Conservation (phyloP, 2,888 invertebrate species). For the Dorcus hopei region DNA sequence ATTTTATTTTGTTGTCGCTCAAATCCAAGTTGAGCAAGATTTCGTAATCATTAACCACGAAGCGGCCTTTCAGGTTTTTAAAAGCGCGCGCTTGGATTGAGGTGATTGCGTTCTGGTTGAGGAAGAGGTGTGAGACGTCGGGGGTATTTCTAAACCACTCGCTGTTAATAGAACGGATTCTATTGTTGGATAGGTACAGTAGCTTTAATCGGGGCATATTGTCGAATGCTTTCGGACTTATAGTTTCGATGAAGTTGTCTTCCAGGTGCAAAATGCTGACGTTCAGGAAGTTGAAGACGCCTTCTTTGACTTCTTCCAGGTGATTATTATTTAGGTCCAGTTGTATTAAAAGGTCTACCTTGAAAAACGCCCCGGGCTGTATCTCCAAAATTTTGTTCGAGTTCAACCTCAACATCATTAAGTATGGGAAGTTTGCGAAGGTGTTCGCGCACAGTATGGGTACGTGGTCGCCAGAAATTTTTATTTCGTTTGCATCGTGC, state of each 20-base stretch:
- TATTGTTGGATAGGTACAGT: conserved; percentile 33
- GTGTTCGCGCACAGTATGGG: conserved; percentile 6
- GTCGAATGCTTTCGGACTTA: conserved; percentile 33
- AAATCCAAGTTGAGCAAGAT: conserved; percentile 29
- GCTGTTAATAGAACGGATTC: conserved; percentile 29
- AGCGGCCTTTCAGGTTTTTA: conserved; percentile 30
- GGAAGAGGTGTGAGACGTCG: conserved; percentile 29
- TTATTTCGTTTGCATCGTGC: conserved; percentile 3
- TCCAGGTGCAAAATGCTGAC: conserved; percentile 30
- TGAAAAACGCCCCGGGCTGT: conserved; percentile 33
- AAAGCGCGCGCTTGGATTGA: conserved; percentile 29
- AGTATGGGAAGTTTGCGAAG: not conserved
- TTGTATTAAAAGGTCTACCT: conserved; percentile 29
- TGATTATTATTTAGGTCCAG: conserved; percentile 31
- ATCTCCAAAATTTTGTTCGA: conserved; percentile 30
- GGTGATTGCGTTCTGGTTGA: conserved; percentile 33
- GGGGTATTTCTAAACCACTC: conserved; percentile 35
- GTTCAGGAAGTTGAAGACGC: conserved; percentile 32
- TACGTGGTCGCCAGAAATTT: not conserved
- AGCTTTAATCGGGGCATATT: conserved; percentile 33
- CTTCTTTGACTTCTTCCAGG: conserved; percentile 28
- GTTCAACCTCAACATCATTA: conserved; percentile 29
- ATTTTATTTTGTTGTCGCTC: conserved; percentile 31
- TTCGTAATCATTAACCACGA: conserved; percentile 20
- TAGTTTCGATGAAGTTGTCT: conserved; percentile 32